These are phyloP conservation scores for Cathartes aura DNA, from an alignment of 2,113 vertebrate genomes.

Conservation along the genomic window DNA sequence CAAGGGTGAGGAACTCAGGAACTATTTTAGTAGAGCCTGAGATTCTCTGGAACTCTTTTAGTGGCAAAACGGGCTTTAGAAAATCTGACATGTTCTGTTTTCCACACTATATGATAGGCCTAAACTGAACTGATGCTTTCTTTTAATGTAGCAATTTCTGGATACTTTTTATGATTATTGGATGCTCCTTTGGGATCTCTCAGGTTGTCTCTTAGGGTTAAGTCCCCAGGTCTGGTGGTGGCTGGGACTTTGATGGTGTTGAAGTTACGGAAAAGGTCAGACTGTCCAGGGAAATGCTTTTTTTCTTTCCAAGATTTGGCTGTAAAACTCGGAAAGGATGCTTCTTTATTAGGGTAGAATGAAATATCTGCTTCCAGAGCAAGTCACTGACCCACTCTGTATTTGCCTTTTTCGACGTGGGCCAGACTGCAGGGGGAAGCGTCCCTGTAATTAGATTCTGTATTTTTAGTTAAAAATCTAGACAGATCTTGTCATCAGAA, in stretches of 20 bases:
- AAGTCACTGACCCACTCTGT: fast-evolving
- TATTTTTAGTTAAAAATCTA: neutral
- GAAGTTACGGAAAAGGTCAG: neutral
- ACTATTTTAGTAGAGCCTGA: fast-evolving
- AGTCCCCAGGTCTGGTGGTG: neutral
- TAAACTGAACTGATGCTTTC: fast-evolving
- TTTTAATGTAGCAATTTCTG: fast-evolving
- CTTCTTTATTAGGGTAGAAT: neutral
- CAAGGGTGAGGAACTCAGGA: fast-evolving
- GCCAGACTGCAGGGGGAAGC: too few relatives aligned
- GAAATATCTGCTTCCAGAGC: neutral
- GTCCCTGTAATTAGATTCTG: neutral
- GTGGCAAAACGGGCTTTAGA: neutral
- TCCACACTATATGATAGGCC: fast-evolving
- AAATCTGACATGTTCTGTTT: fast-evolving
- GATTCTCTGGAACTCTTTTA: fast-evolving
- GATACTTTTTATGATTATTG: fast-evolving
- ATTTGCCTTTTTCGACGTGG: fast-evolving
- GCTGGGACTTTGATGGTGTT: neutral
- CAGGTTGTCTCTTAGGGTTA: fast-evolving
- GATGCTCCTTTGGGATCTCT: neutral
- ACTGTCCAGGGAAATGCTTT: neutral
- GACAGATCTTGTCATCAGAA: neutral
- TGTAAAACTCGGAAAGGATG: fast-evolving
- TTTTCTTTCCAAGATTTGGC: neutral